Conservation (phyloP, 2,888 invertebrate genomes). For the Stenotaenia linearis region DNA sequence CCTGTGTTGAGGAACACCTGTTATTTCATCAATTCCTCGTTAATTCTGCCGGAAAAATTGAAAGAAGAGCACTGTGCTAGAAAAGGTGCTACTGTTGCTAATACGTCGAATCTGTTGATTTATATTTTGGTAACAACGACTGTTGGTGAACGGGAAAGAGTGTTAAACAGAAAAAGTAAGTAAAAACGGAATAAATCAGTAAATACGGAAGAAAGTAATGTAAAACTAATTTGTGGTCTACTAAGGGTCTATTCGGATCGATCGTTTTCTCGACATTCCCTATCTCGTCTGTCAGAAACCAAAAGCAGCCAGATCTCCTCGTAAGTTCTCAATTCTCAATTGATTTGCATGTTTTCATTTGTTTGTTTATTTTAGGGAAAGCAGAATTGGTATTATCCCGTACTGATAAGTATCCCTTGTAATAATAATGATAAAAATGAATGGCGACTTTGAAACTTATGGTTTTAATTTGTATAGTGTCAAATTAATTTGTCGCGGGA, state of each 20-base stretch:
- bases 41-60: conserved; percentile 54
- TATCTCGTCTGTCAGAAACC: background rate
- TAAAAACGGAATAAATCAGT: background rate
- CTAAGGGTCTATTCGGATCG: background rate
- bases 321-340: background rate
- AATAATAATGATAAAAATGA: too few relatives aligned
- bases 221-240: too few relatives aligned
- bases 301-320: background rate
- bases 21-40: conserved; percentile 73
- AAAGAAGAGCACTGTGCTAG: background rate
- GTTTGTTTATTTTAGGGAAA: background rate
- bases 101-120: background rate
- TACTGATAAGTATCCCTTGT: background rate
- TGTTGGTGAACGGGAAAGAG: background rate
- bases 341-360: background rate
- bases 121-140: background rate
- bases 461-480: background rate
- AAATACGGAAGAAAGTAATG: too few relatives aligned
- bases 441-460: too few relatives aligned
- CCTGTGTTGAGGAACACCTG: conserved; percentile 66
- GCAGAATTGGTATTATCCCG: background rate
- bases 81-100: background rate
- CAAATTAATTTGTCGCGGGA: background rate
- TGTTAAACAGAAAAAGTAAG: background rate
- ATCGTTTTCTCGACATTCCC: background rate